A percentile compares a stretch with the other conserved stretches of the same genome.
Conservation (phyloP, 1,140 invertebrate genomes). For the Platyura marginata region DNA sequence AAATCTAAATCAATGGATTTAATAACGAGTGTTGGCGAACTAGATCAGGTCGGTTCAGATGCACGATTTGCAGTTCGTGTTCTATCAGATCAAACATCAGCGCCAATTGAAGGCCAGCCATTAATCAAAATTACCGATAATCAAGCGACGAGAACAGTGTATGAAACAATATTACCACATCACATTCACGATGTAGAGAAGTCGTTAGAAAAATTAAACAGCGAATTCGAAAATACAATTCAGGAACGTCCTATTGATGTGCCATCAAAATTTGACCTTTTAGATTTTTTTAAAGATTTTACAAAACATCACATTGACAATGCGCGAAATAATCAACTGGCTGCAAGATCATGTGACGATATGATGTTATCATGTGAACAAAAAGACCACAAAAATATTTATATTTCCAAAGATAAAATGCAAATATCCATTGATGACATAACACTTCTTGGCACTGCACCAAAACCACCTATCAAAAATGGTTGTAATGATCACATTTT, state of each 20-base stretch:
- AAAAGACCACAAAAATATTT: not conserved
- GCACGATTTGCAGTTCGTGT: too few species aligned
- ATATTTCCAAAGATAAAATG: not conserved
- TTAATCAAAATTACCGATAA: not conserved
- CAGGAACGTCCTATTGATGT: not conserved
- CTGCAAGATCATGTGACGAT: slow-evolving; percentile 19
- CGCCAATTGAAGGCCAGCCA: not conserved
- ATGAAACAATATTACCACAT: not conserved
- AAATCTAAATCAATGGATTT: slow-evolving; percentile 6
- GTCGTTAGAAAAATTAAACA: not conserved
- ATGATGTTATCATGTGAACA: slow-evolving; percentile 11
- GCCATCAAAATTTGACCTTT: too few species aligned
- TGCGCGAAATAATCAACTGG: not conserved
- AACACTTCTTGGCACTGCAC: slow-evolving; percentile 11
- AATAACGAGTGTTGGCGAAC: not conserved
- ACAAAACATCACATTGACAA: not conserved
- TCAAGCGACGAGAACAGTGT: not conserved
- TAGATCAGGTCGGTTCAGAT: too few species aligned
- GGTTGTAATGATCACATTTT: slow-evolving; percentile 22
- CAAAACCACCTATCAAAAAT: slow-evolving; percentile 7
- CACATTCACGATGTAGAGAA: not conserved
- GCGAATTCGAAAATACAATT: too few species aligned
- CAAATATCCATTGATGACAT: slow-evolving; percentile 14
- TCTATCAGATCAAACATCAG: too few species aligned
- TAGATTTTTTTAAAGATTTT: too few species aligned